These are phyloP conservation scores for Pica pica DNA, from an alignment of 2,113 vertebrate species.

Conservation along the genomic window DNA sequence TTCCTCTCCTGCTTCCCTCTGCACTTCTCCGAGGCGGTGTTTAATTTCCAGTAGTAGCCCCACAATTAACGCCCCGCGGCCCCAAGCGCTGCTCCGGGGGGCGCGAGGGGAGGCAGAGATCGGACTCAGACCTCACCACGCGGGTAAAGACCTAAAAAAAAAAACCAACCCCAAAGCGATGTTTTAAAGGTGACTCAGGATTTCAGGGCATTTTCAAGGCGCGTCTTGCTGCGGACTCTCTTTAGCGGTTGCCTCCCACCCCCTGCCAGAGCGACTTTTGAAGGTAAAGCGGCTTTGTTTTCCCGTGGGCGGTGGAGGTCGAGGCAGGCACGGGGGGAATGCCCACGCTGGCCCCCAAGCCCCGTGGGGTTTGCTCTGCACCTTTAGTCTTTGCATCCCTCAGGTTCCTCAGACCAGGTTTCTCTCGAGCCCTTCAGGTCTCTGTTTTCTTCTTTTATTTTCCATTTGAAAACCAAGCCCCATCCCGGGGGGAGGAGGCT, in stretches of 20 bases:
- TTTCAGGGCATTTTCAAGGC: conserved; percentile 45
- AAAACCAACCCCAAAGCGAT: background rate
- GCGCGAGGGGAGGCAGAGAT: background rate
- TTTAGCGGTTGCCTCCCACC: background rate
- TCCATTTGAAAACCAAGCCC: background rate
- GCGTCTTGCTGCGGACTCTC: background rate
- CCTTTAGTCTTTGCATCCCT: background rate
- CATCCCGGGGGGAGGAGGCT: background rate
- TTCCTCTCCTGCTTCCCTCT: conserved; percentile 86
- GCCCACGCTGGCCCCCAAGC: background rate
- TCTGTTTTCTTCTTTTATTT: background rate
- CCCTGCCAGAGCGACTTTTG: background rate
- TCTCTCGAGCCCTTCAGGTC: background rate
- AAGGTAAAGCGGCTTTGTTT: background rate
- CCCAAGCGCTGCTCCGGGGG: background rate
- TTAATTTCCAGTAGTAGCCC: conserved; percentile 73
- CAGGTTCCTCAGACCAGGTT: background rate
- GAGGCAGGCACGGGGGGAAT: background rate
- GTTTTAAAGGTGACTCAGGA: conserved; percentile 34
- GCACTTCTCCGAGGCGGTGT: conserved; percentile 73
- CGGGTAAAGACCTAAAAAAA: background rate
- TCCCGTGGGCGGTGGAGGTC: background rate
- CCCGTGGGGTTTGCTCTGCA: background rate
- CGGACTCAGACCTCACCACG: background rate
- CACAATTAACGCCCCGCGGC: background rate